Evolutionary conservation across 2,797 vertebrate species (phyloP).

Genomic region (Hybognathus amarus): DNA sequence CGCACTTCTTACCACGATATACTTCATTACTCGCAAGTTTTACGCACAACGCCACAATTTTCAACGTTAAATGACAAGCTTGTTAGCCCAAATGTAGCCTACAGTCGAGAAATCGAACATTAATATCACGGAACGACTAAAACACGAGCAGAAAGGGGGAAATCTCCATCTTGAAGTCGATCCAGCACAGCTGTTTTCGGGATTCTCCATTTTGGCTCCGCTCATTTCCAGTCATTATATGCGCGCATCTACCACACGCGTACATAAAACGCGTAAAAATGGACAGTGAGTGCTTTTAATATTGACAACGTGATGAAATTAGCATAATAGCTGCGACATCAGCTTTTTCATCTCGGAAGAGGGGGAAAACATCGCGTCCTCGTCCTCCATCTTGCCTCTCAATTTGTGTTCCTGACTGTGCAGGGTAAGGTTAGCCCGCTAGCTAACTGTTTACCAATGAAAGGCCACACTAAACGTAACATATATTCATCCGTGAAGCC

Average conservation of each 20-base stretch:
- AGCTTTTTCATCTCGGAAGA: slow-evolving; percentile 39
- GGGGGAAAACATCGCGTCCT: slow-evolving; percentile 64
- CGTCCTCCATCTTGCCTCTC: slow-evolving; percentile 92
- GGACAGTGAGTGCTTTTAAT: slow-evolving; percentile 2
- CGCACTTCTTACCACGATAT: slow-evolving; percentile 2
- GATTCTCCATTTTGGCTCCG: slow-evolving; percentile 71
- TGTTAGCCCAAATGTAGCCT: background rate
- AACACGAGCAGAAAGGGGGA: slow-evolving; percentile 27
- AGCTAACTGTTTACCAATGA: slow-evolving; percentile 39
- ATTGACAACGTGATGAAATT: background rate
- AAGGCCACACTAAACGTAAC: background rate
- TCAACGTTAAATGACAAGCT: background rate
- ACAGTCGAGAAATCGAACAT: background rate
- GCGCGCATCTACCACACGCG: background rate
- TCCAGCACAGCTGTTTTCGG: slow-evolving; percentile 67
- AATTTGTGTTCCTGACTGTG: slow-evolving; percentile 74
- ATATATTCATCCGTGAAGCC: too few relatives aligned
- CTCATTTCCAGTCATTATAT: slow-evolving; percentile 35
- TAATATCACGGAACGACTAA: background rate
- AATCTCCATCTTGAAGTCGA: slow-evolving; percentile 70
- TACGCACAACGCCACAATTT: background rate
- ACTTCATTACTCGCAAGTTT: slow-evolving; percentile 19
- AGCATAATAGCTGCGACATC: slow-evolving; percentile 11
- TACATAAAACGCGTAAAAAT: slow-evolving; percentile 1
- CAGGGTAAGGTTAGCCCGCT: slow-evolving; percentile 34